Evolutionary conservation across 2,113 vertebrate species (phyloP).

Genomic region (Phrynosoma blainvillii): DNA sequence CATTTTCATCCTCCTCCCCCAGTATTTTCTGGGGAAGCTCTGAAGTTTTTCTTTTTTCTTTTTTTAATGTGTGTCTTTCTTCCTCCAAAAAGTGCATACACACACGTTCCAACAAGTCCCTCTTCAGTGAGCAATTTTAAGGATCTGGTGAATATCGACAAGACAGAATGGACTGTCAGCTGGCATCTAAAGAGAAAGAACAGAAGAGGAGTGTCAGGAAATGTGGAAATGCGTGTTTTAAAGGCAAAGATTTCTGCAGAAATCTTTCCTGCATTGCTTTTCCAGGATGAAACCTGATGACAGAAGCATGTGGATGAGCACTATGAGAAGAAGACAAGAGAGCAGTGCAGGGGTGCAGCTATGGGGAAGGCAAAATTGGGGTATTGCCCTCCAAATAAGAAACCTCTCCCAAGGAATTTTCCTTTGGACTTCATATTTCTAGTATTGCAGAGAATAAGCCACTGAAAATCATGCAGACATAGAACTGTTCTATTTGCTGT

Average conservation of each 20-base stretch:
- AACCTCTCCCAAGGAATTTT: too few species aligned
- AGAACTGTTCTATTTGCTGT: too few species aligned
- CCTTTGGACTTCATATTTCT: too few species aligned
- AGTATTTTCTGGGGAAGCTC: not conserved
- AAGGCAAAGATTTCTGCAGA: slow-evolving; percentile 40
- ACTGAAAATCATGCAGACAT: too few species aligned
- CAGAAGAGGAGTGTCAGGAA: slow-evolving; percentile 53
- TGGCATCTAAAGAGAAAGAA: slow-evolving; percentile 52
- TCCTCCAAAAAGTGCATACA: slow-evolving; percentile 50
- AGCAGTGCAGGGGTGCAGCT: too few species aligned
- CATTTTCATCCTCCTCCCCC: slow-evolving; percentile 62
- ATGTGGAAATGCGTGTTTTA: slow-evolving; percentile 12
- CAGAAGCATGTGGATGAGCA: slow-evolving; percentile 24
- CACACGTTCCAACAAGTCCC: too few species aligned
- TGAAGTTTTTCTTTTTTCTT: too few species aligned
- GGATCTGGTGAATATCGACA: slow-evolving; percentile 71
- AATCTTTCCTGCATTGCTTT: slow-evolving; percentile 11
- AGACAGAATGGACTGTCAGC: slow-evolving; percentile 67
- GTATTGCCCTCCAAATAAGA: too few species aligned
- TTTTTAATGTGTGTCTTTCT: slow-evolving; percentile 46
- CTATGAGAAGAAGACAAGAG: too few species aligned
- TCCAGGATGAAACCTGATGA: slow-evolving; percentile 18
- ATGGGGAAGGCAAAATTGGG: too few species aligned
- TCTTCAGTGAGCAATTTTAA: slow-evolving; percentile 62
- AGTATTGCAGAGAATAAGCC: too few species aligned